Percentiles rank a stretch among this genome's conserved stretches.
phyloP scores from a whole-genome alignment of 2,113 vertebrate genomes.

The Oncorhynchus gorbuscha region DNA sequence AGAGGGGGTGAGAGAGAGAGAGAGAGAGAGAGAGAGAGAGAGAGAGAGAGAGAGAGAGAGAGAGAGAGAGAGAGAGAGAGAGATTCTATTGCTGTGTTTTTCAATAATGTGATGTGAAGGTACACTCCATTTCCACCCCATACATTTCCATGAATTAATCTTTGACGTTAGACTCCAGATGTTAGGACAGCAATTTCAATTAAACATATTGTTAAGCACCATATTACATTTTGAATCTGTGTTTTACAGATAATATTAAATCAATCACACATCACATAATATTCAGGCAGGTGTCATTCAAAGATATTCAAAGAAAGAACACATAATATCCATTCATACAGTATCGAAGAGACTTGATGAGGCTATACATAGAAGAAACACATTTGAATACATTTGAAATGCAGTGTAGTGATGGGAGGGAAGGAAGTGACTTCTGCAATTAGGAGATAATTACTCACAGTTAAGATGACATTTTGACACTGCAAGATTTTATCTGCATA shows the following conservation, averaged over 20 bases:
- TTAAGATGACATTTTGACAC: constrained; percentile 40
- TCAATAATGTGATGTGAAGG: constrained; percentile 15
- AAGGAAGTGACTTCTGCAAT: constrained; percentile 48
- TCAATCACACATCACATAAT: constrained; percentile 31
- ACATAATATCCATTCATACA: constrained; percentile 34
- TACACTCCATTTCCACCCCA: constrained; percentile 14
- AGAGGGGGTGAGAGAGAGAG: no score
- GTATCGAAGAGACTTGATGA: constrained; percentile 51
- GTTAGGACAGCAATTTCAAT: constrained; percentile 53
- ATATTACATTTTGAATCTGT: constrained; percentile 42
- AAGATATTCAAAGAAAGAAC: constrained; percentile 28
- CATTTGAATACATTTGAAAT: constrained; percentile 27
- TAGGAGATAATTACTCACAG: constrained; percentile 50
- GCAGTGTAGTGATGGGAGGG: constrained; percentile 30
- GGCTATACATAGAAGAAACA: constrained; percentile 41
- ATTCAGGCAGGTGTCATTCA: constrained; percentile 22
- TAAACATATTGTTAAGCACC: constrained; percentile 52
- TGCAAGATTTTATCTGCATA: not conserved
- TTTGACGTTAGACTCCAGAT: constrained; percentile 49
- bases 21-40: no score
- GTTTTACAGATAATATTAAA: constrained; percentile 35
- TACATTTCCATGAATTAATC: constrained; percentile 29
- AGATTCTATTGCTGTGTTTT: constrained; percentile 19
- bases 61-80: not conserved
- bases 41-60: not conserved